Evolutionary conservation across 2,888 invertebrate genomes (phyloP).

Genomic region (Palloptera scutellata): DNA sequence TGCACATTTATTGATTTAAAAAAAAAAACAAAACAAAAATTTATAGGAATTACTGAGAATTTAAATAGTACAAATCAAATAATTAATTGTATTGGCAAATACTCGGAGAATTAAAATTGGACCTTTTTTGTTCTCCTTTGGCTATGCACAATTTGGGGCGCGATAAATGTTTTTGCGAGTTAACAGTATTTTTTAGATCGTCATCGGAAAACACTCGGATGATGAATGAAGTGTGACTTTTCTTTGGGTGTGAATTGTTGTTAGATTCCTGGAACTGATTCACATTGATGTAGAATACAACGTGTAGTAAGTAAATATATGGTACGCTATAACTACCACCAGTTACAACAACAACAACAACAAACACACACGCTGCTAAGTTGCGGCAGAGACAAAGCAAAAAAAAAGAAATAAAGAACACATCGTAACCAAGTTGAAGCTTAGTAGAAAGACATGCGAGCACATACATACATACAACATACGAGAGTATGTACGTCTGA

Average conservation of each 20-base stretch:
- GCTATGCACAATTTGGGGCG: background rate
- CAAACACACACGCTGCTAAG: slow-evolving; percentile 42
- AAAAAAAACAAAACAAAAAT: too few species aligned
- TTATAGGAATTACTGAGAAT: too few species aligned
- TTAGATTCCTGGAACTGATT: slow-evolving; percentile 61
- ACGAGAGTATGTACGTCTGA: background rate
- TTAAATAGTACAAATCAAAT: too few species aligned
- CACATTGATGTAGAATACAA: slow-evolving; percentile 11
- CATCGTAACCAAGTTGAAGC: background rate
- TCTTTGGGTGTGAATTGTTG: slow-evolving; percentile 63
- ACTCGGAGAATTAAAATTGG: background rate
- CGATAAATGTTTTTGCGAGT: background rate
- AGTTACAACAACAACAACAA: slow-evolving; percentile 36
- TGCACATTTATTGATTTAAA: slow-evolving; percentile 1
- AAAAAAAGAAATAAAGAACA: background rate
- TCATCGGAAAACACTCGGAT: slow-evolving; percentile 59
- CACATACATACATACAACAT: slow-evolving; percentile 18
- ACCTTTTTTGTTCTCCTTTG: background rate
- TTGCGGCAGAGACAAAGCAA: slow-evolving; percentile 1
- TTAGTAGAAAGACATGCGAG: background rate
- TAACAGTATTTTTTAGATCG: slow-evolving; percentile 41
- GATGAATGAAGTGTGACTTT: slow-evolving; percentile 61
- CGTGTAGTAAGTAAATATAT: background rate
- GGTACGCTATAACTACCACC: slow-evolving; percentile 21
- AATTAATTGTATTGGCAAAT: too few species aligned